Evolutionary conservation across 2,113 vertebrate species (phyloP).

Genomic region (Taxidea taxus): DNA sequence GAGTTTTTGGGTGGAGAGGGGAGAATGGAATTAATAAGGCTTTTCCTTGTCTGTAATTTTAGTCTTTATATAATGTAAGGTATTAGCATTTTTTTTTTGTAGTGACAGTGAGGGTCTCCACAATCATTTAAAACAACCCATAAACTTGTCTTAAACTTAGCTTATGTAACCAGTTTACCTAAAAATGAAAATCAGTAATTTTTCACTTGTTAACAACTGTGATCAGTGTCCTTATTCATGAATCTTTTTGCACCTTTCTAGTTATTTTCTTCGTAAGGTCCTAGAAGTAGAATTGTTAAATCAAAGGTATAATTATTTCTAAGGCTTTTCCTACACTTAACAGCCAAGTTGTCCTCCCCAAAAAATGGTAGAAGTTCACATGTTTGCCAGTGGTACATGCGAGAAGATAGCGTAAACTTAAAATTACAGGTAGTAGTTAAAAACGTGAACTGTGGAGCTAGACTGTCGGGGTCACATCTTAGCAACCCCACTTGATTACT

Average conservation of each 20-base stretch:
- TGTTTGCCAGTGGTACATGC: neutral
- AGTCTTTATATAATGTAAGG: neutral
- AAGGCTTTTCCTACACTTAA: neutral
- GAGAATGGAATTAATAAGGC: neutral
- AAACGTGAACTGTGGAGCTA: neutral
- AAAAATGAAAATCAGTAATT: neutral
- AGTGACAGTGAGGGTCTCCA: neutral
- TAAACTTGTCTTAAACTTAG: neutral
- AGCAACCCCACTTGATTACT: neutral
- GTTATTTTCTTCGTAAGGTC: constrained; percentile 18
- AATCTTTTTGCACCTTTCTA: neutral
- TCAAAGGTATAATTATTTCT: neutral
- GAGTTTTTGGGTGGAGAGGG: neutral
- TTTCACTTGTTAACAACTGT: neutral
- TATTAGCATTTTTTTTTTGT: neutral
- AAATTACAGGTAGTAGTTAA: neutral
- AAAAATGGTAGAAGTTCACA: neutral
- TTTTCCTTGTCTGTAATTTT: constrained; percentile 21
- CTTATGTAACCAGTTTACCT: neutral
- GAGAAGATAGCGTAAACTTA: neutral
- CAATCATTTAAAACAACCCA: neutral
- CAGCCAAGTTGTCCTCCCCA: neutral
- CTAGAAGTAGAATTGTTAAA: neutral
- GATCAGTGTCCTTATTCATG: neutral
- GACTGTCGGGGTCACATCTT: neutral